Evolutionary conservation across 2,888 invertebrate genomes (phyloP).

Genomic region (Acanthococcus lagerstroemiae): DNA sequence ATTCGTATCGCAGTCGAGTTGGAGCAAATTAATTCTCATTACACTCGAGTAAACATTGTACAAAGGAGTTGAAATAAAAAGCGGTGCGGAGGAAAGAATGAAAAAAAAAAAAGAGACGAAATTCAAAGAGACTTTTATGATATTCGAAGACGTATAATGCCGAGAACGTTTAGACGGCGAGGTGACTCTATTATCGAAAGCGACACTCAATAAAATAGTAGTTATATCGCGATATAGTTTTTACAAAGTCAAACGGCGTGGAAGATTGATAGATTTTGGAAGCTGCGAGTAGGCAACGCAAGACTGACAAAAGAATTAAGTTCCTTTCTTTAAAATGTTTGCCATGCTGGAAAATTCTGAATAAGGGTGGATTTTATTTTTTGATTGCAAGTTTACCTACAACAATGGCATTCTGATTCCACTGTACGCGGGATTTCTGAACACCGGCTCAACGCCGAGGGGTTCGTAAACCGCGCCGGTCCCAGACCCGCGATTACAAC

Average conservation of each 20-base stretch:
- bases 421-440: not conserved
- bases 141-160: not conserved
- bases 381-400: conserved; percentile 22
- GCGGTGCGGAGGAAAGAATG: not conserved
- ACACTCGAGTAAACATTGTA: not conserved
- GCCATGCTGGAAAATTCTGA: conserved; percentile 24
- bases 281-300: conserved; percentile 21
- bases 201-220: conserved; percentile 27
- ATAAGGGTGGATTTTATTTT: conserved; percentile 23
- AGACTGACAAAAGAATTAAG: conserved; percentile 24
- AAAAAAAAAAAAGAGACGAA: not conserved
- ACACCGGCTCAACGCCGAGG: not conserved
- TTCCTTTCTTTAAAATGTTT: conserved; percentile 26
- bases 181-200: conserved; percentile 25
- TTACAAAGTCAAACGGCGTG: conserved; percentile 27
- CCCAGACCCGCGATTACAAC: no score
- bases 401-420: conserved; percentile 18
- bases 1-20: not conserved
- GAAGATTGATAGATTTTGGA: conserved; percentile 23
- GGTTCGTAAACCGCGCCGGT: not conserved
- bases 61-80: not conserved
- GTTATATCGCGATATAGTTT: conserved; percentile 25
- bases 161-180: conserved; percentile 9
- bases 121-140: not conserved
- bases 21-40: not conserved